Percentiles rank a stretch among this genome's conserved stretches.
Conservation (phyloP, 2,113 vertebrate genomes). For the Meleagris gallopavo region DNA sequence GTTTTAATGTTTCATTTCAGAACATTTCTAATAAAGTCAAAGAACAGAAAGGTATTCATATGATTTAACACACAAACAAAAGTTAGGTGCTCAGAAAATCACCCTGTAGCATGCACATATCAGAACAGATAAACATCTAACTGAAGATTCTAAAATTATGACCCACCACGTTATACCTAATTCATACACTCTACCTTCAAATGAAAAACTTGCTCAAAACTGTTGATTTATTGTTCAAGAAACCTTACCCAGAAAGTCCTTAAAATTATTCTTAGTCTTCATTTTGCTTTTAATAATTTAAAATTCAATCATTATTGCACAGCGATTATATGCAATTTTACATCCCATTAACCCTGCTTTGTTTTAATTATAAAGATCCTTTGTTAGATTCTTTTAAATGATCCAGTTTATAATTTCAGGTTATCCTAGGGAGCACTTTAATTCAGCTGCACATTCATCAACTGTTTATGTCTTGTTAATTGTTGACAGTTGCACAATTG, state of each 20-base stretch:
- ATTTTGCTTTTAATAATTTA: slow-evolving; percentile 82
- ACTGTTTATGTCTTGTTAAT: slow-evolving; percentile 86
- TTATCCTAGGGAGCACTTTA: slow-evolving; percentile 84
- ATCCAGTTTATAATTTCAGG: slow-evolving; percentile 85
- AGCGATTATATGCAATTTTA: slow-evolving; percentile 90
- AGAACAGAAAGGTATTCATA: neutral
- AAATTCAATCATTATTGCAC: slow-evolving; percentile 83
- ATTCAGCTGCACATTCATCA: slow-evolving; percentile 88
- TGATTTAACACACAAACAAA: neutral
- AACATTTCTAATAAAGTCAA: neutral
- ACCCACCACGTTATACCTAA: neutral
- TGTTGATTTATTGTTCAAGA: slow-evolving; percentile 54
- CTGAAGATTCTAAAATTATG: neutral
- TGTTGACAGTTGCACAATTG: slow-evolving; percentile 89
- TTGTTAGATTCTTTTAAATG: slow-evolving; percentile 87
- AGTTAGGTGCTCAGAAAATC: neutral
- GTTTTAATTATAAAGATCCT: slow-evolving; percentile 92
- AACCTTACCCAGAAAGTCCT: slow-evolving; percentile 53
- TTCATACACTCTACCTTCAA: neutral
- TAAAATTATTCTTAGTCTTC: slow-evolving; percentile 64
- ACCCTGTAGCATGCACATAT: neutral
- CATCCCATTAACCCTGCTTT: slow-evolving; percentile 91
- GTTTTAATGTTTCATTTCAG: neutral
- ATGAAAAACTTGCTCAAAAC: slow-evolving; percentile 22
- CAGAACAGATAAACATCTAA: neutral